Evolutionary conservation across 2,888 invertebrate genomes (phyloP).

Genomic region (Acanthosepion esculentum): DNA sequence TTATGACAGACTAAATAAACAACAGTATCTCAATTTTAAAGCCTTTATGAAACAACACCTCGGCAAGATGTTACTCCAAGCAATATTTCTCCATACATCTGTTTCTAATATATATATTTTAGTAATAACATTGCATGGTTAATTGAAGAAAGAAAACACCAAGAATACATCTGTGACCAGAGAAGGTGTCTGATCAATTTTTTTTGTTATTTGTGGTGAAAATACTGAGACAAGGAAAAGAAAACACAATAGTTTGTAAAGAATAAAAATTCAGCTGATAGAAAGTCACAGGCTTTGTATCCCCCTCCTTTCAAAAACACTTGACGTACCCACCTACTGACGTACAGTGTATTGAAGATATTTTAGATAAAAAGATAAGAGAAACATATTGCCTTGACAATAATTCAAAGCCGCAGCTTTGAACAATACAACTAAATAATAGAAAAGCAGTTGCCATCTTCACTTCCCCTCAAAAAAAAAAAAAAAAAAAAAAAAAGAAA

Average conservation of each 20-base stretch:
- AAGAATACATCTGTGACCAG: not conserved
- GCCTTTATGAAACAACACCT: not conserved
- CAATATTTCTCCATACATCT: not conserved
- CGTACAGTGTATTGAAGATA: not conserved
- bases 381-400: not conserved
- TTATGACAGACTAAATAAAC: not conserved
- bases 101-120: not conserved
- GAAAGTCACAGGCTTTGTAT: not conserved
- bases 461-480: no score
- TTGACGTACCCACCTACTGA: not conserved
- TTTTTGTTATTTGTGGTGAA: not conserved
- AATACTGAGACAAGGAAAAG: not conserved
- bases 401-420: no score
- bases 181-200: not conserved
- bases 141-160: not conserved
- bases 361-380: not conserved
- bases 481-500: no score
- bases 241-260: not conserved
- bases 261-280: not conserved
- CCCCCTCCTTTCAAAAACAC: not conserved
- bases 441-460: no score
- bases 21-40: no score
- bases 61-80: not conserved
- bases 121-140: not conserved
- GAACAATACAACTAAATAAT: no score